Evolutionary conservation across 2,113 vertebrate species (phyloP), one percentile per base, ranked within the genome.

Genomic region (Sinocyclocheilus anshuiensis): DNA sequence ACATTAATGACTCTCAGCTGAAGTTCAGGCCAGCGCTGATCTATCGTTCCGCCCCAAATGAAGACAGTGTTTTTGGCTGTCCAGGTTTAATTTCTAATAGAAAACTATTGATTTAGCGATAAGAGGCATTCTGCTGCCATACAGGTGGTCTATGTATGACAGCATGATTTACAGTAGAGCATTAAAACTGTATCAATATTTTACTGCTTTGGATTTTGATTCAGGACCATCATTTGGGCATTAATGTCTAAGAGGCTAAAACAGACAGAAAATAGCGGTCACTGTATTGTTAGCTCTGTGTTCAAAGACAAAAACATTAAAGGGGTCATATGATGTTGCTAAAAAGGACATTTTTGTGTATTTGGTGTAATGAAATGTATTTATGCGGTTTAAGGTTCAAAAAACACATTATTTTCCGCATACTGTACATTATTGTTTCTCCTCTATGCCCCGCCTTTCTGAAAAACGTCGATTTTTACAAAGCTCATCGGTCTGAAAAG

Each of bases 91-190:
- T 74, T 84, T 84, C 82, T 74, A 84, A 84, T 59, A 75, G 82
- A 84, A 84, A 84, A 74, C 67, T 84, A 84, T 84, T 84, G 82
- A 84, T 84, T 84, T 84, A 75, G 81, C 65, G 71, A 83, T 83
- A 71, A 33, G 65, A 71, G 69, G 69, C 20, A 72, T 84, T 84
- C 82, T 45, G 39, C 79, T 67, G n/a, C 39, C 59, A 45, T 59
- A 74, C 69, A 74, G 69, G 50, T 74, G 53, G 29, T 74, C 69
- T 84, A 71, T 59, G 26, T 59, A n/a, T 24, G 48, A 20, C 69
- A 57, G 33, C 18, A 39, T 84, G 82, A 84, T 74, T 84, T 36
- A 75, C 1, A 12, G 20, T 13, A 22, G 4, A 42, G 29, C 65
- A 82, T 82, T 84, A 57, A 74, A 74, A 39, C 53, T 42, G 26